phyloP scores from a whole-genome alignment of 2,113 vertebrate species.

The Pangasianodon hypophthalmus region DNA sequence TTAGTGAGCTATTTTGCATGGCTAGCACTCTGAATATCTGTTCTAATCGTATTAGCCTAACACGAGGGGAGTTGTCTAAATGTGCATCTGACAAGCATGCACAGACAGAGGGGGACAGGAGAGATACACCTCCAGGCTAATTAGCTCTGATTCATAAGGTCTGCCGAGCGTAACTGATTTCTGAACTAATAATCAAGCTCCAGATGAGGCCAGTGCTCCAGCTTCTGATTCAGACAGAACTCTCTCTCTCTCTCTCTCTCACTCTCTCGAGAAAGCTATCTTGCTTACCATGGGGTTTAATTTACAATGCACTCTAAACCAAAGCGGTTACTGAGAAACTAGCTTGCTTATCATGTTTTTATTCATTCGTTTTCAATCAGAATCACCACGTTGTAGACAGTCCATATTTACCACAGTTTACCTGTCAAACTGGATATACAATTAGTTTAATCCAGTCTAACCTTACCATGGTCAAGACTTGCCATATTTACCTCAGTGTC shows the following conservation, averaged over 20 bases:
- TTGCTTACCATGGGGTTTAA: not conserved
- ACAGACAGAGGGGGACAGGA: conserved; percentile 31
- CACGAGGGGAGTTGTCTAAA: conserved; percentile 41
- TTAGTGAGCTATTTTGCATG: too few species aligned
- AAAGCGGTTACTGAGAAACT: not conserved
- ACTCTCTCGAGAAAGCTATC: not conserved
- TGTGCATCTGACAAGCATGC: conserved; percentile 33
- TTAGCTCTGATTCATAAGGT: conserved; percentile 48
- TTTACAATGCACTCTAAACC: not conserved
- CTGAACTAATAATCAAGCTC: conserved; percentile 46
- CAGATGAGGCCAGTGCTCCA: conserved; percentile 37
- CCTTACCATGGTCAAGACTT: not conserved
- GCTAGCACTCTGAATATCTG: conserved; percentile 26
- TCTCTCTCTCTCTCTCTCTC: not conserved
- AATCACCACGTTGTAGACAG: not conserved
- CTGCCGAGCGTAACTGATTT: conserved; percentile 44
- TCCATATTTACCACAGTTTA: not conserved
- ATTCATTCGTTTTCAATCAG: not conserved
- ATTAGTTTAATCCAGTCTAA: not conserved
- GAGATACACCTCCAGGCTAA: conserved; percentile 51
- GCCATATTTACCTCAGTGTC: not conserved
- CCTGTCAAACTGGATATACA: not conserved
- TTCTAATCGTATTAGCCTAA: conserved; percentile 49
- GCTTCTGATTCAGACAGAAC: conserved; percentile 13
- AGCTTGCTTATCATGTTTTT: not conserved